phyloP scores from a whole-genome alignment of 2,888 invertebrate species.

The Andrena praecox region DNA sequence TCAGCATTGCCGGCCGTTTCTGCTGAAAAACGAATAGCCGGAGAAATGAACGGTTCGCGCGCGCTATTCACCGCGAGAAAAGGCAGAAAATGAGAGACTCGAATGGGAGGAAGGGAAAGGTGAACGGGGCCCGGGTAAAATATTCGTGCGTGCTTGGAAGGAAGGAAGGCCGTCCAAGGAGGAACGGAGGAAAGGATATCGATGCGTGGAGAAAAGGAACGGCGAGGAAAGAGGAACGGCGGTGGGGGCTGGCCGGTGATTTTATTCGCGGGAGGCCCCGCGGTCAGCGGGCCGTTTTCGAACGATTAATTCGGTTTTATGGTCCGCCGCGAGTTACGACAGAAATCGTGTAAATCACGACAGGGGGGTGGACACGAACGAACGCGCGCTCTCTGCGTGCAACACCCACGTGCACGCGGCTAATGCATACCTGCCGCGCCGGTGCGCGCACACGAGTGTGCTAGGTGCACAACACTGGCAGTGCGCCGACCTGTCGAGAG shows the following conservation, averaged over 20 bases:
- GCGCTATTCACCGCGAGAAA: slow-evolving; percentile 44
- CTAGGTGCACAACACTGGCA: slow-evolving; percentile 51
- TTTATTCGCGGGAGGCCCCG: slow-evolving; percentile 63
- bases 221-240: neutral
- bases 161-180: neutral
- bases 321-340: slow-evolving; percentile 67
- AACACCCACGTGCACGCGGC: slow-evolving; percentile 51
- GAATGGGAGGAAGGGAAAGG: neutral
- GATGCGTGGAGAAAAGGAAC: slow-evolving; percentile 3
- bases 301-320: slow-evolving; percentile 77
- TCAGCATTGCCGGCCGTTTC: slow-evolving; percentile 19
- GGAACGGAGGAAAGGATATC: slow-evolving; percentile 33
- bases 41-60: slow-evolving; percentile 51
- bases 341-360: slow-evolving; percentile 70
- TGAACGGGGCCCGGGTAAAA: slow-evolving; percentile 52
- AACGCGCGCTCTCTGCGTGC: slow-evolving; percentile 18
- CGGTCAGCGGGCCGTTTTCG: slow-evolving; percentile 56
- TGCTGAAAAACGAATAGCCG: slow-evolving; percentile 24
- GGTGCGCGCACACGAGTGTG: slow-evolving; percentile 15
- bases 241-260: slow-evolving; percentile 13
- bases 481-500: slow-evolving; percentile 69
- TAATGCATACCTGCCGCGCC: slow-evolving; percentile 41
- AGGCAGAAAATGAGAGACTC: slow-evolving; percentile 47
- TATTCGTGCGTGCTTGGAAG: slow-evolving; percentile 39
- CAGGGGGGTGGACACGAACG: slow-evolving; percentile 43